Conservation (phyloP, 2,888 invertebrate genomes). For the Folsomia manolachei region DNA sequence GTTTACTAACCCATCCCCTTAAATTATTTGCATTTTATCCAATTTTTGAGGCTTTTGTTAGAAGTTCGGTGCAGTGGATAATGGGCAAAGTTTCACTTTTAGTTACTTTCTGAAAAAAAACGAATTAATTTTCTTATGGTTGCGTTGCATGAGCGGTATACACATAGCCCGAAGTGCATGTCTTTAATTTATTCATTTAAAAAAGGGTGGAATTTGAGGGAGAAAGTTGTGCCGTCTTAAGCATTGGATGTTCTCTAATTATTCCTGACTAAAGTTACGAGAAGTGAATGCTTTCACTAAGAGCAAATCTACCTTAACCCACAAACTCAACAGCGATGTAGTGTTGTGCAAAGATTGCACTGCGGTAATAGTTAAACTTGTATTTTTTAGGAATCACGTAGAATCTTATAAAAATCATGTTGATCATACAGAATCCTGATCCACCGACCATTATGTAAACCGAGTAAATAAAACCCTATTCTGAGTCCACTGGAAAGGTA, state of each 20-base stretch:
- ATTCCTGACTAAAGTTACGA: no score
- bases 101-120: background rate
- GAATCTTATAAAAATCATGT: no score
- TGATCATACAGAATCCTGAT: no score
- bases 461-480: no score
- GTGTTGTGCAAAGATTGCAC: no score
- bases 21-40: conserved; percentile 9
- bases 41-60: background rate
- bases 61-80: background rate
- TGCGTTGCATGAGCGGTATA: background rate
- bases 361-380: no score
- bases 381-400: no score
- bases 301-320: no score
- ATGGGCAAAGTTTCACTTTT: conserved; percentile 8
- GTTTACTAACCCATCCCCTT: background rate
- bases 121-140: background rate
- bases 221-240: background rate
- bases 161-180: background rate
- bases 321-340: no score
- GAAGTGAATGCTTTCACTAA: no score
- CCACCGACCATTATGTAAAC: no score
- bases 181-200: conserved; percentile 3
- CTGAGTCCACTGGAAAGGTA: no score
- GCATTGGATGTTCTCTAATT: background rate
- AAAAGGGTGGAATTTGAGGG: background rate